phyloP scores from a whole-genome alignment of 2,888 invertebrate genomes.

The Eudasyphora cyanicolor region DNA sequence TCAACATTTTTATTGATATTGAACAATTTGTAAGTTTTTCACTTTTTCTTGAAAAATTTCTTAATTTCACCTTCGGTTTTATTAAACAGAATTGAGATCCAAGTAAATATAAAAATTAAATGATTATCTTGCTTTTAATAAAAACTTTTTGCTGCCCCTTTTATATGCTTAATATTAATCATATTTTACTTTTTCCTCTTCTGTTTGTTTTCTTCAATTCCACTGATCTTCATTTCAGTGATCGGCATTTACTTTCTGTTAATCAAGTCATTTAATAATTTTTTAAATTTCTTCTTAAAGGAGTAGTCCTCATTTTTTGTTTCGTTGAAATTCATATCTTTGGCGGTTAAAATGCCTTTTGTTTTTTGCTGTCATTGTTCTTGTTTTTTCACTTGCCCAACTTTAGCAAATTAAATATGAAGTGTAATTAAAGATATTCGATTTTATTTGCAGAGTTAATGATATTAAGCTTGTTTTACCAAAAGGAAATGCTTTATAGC shows the following conservation, averaged over 20 bases:
- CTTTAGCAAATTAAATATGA: conserved; percentile 12
- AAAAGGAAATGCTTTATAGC: conserved; percentile 39
- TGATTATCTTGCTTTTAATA: conserved; percentile 19
- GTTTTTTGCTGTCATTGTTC: background rate
- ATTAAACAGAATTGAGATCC: background rate
- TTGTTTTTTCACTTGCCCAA: background rate
- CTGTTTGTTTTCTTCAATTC: background rate
- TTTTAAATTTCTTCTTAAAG: conserved; percentile 19
- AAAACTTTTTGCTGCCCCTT: conserved; percentile 35
- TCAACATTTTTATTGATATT: background rate
- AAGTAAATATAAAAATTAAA: conserved; percentile 17
- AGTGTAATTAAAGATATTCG: background rate
- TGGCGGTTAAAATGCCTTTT: conserved; percentile 24
- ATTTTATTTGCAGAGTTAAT: background rate
- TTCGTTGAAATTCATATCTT: conserved; percentile 38
- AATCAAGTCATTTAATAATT: conserved; percentile 47
- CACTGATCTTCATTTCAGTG: background rate
- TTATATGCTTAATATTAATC: conserved; percentile 39
- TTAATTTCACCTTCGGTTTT: conserved; percentile 27
- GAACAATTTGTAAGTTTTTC: conserved; percentile 37
- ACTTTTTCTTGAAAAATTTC: conserved; percentile 17
- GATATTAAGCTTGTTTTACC: background rate
- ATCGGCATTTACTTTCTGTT: background rate
- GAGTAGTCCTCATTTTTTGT: conserved; percentile 9
- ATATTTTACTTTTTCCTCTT: conserved; percentile 40